A percentile compares a stretch with the other conserved stretches of the same genome.
Evolutionary conservation across 2,113 vertebrate genomes (phyloP).

Genomic region (Hippocampus abdominalis): DNA sequence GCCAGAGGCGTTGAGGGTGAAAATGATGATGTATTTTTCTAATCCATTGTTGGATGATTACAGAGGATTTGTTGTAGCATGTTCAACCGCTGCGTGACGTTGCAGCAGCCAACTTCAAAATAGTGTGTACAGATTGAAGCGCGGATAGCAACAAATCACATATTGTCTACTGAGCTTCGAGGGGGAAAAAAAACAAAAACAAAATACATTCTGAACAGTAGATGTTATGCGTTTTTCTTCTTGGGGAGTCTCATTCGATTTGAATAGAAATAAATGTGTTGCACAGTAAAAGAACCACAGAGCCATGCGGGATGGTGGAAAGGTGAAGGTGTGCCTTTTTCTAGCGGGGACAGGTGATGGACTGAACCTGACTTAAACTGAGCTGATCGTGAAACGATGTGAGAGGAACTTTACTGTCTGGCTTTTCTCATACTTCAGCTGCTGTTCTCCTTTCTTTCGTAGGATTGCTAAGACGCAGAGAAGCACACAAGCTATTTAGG

Average conservation of each 20-base stretch:
- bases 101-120: constrained; percentile 3
- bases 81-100: constrained; percentile 34
- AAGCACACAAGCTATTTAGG: constrained; percentile 57
- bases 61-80: constrained; percentile 51
- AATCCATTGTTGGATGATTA: constrained; percentile 56
- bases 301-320: constrained; percentile 23
- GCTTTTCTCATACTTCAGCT: constrained; percentile 30
- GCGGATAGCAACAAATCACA: constrained; percentile 3
- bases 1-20: constrained; percentile 22
- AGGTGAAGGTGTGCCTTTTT: constrained; percentile 83
- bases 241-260: constrained; percentile 19
- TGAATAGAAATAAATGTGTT: constrained; percentile 25
- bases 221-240: background rate
- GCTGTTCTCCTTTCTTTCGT: constrained; percentile 43
- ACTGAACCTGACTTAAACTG: constrained; percentile 23
- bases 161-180: constrained; percentile 23
- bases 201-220: background rate
- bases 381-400: background rate
- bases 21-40: constrained; percentile 64
- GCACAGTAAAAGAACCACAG: constrained; percentile 40
- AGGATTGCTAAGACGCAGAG: constrained; percentile 56
- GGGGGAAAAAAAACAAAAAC: no score
- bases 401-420: background rate
- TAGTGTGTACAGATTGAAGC: constrained; percentile 36
- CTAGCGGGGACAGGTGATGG: constrained; percentile 68